Percentiles rank a stretch among this genome's conserved stretches.
Evolutionary conservation across 1,140 invertebrate species (phyloP).

Genomic region (Gerris buenoi): DNA sequence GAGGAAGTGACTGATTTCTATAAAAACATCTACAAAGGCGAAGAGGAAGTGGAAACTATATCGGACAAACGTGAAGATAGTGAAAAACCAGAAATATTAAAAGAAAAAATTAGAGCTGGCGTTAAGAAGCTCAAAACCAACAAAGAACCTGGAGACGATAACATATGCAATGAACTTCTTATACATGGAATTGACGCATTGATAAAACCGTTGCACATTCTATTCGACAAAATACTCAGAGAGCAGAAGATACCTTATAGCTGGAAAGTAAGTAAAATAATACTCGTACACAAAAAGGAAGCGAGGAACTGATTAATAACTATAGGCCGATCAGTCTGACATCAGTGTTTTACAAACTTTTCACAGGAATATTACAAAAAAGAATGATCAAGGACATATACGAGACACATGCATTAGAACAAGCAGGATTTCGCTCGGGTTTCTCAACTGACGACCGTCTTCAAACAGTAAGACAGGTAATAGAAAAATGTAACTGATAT

Average conservation of each 20-base stretch:
- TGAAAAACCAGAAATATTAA: neutral
- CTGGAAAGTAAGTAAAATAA: neutral
- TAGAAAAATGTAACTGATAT: conserved; percentile 14
- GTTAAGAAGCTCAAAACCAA: neutral
- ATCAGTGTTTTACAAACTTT: conserved; percentile 23
- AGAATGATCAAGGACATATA: conserved; percentile 22
- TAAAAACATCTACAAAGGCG: neutral
- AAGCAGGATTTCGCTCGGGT: conserved; percentile 26
- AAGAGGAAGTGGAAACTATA: too few relatives aligned
- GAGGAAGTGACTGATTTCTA: neutral
- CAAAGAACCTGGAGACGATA: neutral
- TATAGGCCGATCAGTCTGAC: conserved; percentile 26
- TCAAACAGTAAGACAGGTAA: conserved; percentile 7
- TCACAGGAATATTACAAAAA: conserved; percentile 18
- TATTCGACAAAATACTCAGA: neutral
- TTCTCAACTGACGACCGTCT: conserved; percentile 17
- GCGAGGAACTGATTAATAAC: conserved; percentile 22
- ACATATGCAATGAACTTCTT: neutral
- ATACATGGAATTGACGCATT: neutral
- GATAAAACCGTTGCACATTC: neutral
- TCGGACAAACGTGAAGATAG: too few relatives aligned
- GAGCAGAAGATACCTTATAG: neutral
- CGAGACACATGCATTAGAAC: conserved; percentile 24
- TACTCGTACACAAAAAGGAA: conserved; percentile 22
- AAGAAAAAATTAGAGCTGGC: neutral